Percentiles rank a stretch among this genome's conserved stretches.
Conservation (phyloP, 2,797 vertebrate species). For the Champsocephalus gunnari region DNA sequence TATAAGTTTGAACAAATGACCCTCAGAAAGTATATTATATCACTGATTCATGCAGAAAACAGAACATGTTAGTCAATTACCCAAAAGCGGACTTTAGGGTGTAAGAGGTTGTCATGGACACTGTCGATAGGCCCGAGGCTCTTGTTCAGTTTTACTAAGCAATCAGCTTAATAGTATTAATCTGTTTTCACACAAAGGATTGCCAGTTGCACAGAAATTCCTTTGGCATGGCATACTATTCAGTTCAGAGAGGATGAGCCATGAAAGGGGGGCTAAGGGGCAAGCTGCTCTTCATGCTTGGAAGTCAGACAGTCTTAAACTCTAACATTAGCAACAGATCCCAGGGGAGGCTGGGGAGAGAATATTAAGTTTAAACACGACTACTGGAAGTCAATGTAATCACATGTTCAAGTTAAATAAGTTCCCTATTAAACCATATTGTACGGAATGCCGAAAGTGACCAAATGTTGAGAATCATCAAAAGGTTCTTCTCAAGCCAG, state of each 20-base stretch:
- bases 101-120: slow-evolving; percentile 36
- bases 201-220: slow-evolving; percentile 38
- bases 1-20: slow-evolving; percentile 3
- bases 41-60: background rate
- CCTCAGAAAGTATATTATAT: background rate
- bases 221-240: slow-evolving; percentile 41
- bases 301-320: slow-evolving; percentile 20
- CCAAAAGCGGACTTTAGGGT: slow-evolving; percentile 1
- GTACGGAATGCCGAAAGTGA: background rate
- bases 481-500: no score
- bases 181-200: slow-evolving; percentile 43
- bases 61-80: background rate
- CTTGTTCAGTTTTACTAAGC: slow-evolving; percentile 39
- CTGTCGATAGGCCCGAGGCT: slow-evolving; percentile 27
- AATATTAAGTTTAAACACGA: background rate
- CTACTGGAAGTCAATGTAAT: background rate
- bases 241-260: slow-evolving; percentile 47
- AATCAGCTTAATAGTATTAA: slow-evolving; percentile 50
- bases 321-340: slow-evolving; percentile 24
- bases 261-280: slow-evolving; percentile 16
- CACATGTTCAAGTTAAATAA: background rate
- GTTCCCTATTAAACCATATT: background rate
- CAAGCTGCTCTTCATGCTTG: slow-evolving; percentile 34
- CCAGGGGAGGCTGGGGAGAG: background rate
- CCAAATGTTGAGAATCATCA: no score